Percentiles rank a stretch among this genome's conserved stretches.
Evolutionary conservation across 2,888 invertebrate genomes (phyloP).

Genomic region (Synergus umbraculus): DNA sequence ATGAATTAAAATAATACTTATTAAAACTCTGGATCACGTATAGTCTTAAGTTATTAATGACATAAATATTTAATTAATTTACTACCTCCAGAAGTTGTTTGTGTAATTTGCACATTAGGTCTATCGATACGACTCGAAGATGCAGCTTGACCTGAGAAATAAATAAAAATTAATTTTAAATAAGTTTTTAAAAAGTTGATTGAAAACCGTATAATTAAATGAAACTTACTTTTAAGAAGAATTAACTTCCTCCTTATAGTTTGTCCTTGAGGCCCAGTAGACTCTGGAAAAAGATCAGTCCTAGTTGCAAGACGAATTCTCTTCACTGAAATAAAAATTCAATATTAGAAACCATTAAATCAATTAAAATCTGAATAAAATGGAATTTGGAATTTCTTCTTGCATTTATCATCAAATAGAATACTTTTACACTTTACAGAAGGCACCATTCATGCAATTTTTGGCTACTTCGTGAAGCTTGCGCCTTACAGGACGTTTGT

Average conservation of each 20-base stretch:
- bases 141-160: neutral
- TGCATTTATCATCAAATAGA: neutral
- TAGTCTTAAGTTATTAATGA: neutral
- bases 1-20: neutral
- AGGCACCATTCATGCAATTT: neutral
- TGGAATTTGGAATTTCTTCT: neutral
- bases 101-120: neutral
- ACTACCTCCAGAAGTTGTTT: neutral
- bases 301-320: neutral
- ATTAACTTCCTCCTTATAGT: neutral
- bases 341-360: neutral
- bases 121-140: neutral
- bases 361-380: neutral
- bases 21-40: neutral
- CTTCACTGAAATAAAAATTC: neutral
- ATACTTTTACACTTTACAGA: neutral
- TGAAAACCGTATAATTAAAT: neutral
- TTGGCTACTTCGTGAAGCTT: neutral
- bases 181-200: neutral
- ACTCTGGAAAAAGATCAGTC: neutral
- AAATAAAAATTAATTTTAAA: neutral
- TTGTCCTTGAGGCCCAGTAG: neutral
- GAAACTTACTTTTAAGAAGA: neutral
- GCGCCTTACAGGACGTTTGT: no score
- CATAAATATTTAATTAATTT: neutral